Percentiles rank a stretch among this genome's conserved stretches.
Evolutionary conservation across 2,113 vertebrate species (phyloP).

Genomic region (Cephalopholis sonnerati): DNA sequence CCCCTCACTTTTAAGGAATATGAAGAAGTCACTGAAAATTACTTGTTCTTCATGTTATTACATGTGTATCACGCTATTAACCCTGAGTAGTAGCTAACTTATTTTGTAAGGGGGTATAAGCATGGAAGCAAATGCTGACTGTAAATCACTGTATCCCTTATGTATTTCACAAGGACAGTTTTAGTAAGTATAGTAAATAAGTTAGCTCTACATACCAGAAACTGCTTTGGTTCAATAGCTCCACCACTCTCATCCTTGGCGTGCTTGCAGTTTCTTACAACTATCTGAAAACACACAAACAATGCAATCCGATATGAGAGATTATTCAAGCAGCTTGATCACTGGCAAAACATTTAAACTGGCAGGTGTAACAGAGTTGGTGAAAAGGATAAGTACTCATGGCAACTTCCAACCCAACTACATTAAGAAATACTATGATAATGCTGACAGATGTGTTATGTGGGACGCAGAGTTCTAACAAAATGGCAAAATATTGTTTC

Average conservation of each 20-base stretch:
- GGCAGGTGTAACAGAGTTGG: neutral
- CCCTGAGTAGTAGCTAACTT: neutral
- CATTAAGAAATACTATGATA: neutral
- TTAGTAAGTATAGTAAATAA: neutral
- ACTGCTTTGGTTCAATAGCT: slow-evolving; percentile 70
- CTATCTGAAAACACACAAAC: slow-evolving; percentile 59
- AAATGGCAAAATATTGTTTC: neutral
- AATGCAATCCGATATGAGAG: slow-evolving; percentile 11
- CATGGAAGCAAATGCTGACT: neutral
- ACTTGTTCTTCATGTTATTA: neutral
- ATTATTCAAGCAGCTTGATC: neutral
- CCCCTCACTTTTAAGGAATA: neutral
- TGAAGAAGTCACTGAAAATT: neutral
- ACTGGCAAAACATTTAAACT: neutral
- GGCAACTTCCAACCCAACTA: neutral
- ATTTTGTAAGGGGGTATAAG: neutral
- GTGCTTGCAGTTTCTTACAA: slow-evolving; percentile 58
- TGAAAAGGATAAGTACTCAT: neutral
- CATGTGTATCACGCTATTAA: neutral
- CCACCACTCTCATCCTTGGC: slow-evolving; percentile 64
- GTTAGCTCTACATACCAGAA: slow-evolving; percentile 75
- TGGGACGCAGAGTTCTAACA: neutral
- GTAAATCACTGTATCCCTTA: neutral
- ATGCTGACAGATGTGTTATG: neutral
- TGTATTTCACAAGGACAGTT: neutral